Percentiles rank a stretch among this genome's conserved stretches.
Conservation (phyloP, 2,888 invertebrate species). For the Hirtodrosophila histrioides region DNA sequence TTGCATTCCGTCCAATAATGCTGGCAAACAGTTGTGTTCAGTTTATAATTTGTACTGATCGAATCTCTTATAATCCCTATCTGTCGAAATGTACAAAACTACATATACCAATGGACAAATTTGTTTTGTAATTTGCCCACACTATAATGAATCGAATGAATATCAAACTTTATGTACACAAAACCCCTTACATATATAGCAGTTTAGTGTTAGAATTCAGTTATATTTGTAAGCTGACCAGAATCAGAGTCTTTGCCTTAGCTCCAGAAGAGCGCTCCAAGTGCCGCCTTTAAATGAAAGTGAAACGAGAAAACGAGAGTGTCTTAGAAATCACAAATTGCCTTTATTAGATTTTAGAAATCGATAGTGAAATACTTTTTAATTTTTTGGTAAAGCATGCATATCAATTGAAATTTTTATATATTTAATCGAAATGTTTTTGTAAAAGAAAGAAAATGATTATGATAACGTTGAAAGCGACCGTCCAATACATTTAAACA, state of each 20-base stretch:
- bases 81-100: constrained; percentile 72
- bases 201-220: constrained; percentile 33
- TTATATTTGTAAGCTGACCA: constrained; percentile 33
- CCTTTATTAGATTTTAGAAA: constrained; percentile 82
- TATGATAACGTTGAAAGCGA: constrained; percentile 48
- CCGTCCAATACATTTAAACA: constrained; percentile 53
- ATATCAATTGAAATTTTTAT: constrained; percentile 53
- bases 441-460: constrained; percentile 18
- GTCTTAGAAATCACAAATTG: constrained; percentile 72
- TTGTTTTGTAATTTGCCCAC: constrained; percentile 18
- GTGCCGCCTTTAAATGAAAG: constrained; percentile 33
- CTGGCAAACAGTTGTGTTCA: constrained; percentile 45
- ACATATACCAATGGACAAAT: constrained; percentile 28
- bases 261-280: constrained; percentile 36
- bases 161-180: constrained; percentile 33
- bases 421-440: constrained; percentile 24
- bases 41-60: constrained; percentile 32
- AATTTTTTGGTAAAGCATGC: constrained; percentile 43
- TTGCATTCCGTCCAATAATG: constrained; percentile 77
- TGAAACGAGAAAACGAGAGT: constrained; percentile 47
- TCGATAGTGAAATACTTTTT: constrained; percentile 49
- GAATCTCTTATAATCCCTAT: constrained; percentile 16
- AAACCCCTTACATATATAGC: constrained; percentile 23
- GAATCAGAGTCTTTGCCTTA: constrained; percentile 37
- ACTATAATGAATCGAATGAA: neutral